Percentiles rank a stretch among this genome's conserved stretches.
Evolutionary conservation across 92 coral and sea anemone species (phyloP).

Genomic region (Zoanthus sansibaricus): DNA sequence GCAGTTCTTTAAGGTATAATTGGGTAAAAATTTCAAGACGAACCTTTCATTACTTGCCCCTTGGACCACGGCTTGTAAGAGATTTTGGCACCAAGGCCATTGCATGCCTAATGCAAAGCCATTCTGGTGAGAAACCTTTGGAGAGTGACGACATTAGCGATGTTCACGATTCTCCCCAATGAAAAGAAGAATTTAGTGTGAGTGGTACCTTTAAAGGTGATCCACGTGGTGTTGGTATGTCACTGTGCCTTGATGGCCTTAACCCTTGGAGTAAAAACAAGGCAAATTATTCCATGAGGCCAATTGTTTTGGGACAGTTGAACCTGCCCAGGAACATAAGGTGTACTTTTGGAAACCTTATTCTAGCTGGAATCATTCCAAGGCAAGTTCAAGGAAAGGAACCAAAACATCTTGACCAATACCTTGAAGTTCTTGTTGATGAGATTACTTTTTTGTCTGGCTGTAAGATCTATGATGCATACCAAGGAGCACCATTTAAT

Average conservation of each 20-base stretch:
- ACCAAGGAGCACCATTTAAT: constrained; percentile 44
- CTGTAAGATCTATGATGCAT: constrained; percentile 49
- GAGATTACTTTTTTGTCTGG: constrained; percentile 24
- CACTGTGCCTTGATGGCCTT: constrained; percentile 56
- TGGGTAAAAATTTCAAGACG: not conserved
- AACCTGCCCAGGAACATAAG: constrained; percentile 47
- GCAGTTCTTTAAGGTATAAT: not conserved
- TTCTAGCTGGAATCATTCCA: constrained; percentile 62
- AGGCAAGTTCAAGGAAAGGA: constrained; percentile 50
- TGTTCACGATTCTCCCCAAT: constrained; percentile 56
- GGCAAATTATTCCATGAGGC: constrained; percentile 61
- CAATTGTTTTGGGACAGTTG: constrained; percentile 48
- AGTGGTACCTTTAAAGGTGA: constrained; percentile 50
- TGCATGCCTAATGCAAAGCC: constrained; percentile 54
- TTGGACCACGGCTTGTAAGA: constrained; percentile 55
- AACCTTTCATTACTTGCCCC: constrained; percentile 64
- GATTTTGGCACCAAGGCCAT: constrained; percentile 49
- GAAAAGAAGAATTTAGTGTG: constrained; percentile 54
- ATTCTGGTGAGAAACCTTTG: constrained; percentile 24
- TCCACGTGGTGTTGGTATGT: constrained; percentile 53
- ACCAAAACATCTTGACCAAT: constrained; percentile 56
- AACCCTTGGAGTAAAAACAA: constrained; percentile 66
- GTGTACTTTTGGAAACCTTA: constrained; percentile 27
- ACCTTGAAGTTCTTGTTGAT: constrained; percentile 50
- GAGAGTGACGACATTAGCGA: constrained; percentile 32